Base-by-base conservation (phyloP, 2,113 vertebrate genomes). In the Halichoeres trimaculatus region DNA sequence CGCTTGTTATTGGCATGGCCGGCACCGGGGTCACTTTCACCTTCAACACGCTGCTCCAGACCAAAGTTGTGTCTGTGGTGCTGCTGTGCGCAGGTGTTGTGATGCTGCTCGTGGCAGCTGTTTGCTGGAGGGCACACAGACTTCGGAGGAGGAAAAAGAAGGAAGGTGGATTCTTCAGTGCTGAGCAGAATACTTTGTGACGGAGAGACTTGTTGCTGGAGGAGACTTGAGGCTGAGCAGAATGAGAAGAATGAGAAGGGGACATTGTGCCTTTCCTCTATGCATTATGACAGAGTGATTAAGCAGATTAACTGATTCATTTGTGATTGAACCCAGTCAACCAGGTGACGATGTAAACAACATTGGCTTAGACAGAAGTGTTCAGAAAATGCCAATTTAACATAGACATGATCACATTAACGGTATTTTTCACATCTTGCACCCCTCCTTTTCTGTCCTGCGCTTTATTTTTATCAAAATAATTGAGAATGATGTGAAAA, bases 1-100 rank as follows among this genome's bases (percentile, higher is more conserved):
- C 96, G 0, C 91, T 97, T 24, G 94, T 94, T 58, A 94, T 94
- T 0, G 94, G 94, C 34, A 91, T 95, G 14, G 95, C 96, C 0
- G 95, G 95, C 64, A 96, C 93, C 0, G 95, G 95, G 41, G 96
- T 98, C 83, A 96, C 96, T 35, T 97, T 97, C 92, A 95, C 91
- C 66, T 95, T 95, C 74, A 88, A 95, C 80, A 95, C 95, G 17
- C 91, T 94, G 1, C 94, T 89, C 63, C 95, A 96, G 93, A 95
- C 95, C 74, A 96, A 96, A 88, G 93, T 95, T 78, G 93, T 95
- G 80, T 95, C 94, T 0, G 93, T 98, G 89, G 95, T 92, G 1
- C 92, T 95, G 71, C 79, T 98, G 50, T 88, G 92, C 1, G 68
- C 91, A 0, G 96, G 96, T 1, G 64, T 95, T 4, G 56, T 92